Base-by-base conservation (phyloP, 2,888 invertebrate species). In the Onthophagus sagittarius region DNA sequence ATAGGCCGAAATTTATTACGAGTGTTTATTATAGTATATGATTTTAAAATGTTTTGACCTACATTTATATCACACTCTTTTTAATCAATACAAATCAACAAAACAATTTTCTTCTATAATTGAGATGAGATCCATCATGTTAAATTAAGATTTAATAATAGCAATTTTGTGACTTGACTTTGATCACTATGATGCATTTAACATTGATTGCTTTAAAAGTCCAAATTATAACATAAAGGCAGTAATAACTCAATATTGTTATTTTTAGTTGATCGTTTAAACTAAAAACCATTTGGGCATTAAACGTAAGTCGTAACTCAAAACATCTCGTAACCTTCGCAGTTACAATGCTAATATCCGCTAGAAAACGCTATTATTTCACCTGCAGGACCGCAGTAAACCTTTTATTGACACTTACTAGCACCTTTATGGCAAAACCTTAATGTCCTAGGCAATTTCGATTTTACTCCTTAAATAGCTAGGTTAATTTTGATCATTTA, bases 211-310 rank as follows among this genome's bases (percentile, higher is more conserved):
- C 23, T 23, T 23, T 23, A 23, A 23, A 23, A 23, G 23, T 23
- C 23, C 23, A 23, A 23, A 23, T 23, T 23, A 23, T 23, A 53
- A 53, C 39, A 53, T 53, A 53, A 53, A 53, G 11, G 2, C 39
- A 1, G 39, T 11, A 53, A 53, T 53, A 53, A 53, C 39, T 11
- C 39, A 53, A 53, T 53, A 53, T 53, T 9, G 11, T 53, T 53
- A 9, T 53, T 53, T 53, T 53, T 53, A 53, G 39, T 53, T 53
- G 39, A 53, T 53, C 39, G 39, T 53, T 53, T 71, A 71, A 73
- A 73, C 71, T 73, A 71, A 73, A 73, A 73, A 73, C 71, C 71
- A 73, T 73, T 73, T 73, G 67, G 71, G 71, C 73, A 70, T 73
- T 64, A 70, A 65, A 69, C 63, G 70, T 15, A 62, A 31, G 53